Base-by-base conservation (phyloP, 1,140 invertebrate genomes). In the Wiebesia pumilae region DNA sequence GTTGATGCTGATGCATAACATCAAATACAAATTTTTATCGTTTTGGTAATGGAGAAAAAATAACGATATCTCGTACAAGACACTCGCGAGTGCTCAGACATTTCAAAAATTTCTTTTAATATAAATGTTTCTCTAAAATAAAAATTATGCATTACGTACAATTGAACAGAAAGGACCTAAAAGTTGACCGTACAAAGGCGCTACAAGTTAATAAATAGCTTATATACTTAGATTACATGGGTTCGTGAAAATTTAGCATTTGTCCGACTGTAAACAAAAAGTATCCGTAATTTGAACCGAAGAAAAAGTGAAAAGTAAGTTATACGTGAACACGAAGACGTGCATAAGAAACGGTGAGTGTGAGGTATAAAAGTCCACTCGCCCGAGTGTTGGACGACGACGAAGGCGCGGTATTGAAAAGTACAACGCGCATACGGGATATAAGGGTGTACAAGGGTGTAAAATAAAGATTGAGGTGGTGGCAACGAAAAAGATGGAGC, bases 341-440 rank as follows among this genome's bases (percentile, higher is more conserved):
- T 4, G 27, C 21, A 27, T 27, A 33, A 14, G 16, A 54, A 73
- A 58, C 6, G 21, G 58, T 10, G 58, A 67, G 58, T 24, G 38
- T 3, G 73, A 79, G 27, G 51, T 19, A 27, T 33, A 78, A 67
- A 84, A 77, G 73, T 10, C 19, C 38, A 35, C 10, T 78, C 6
- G 71, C 82, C 38, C 69, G 71, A 38, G 54, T 84, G 71, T 78
- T 65, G 73, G 38, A 84, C 38, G 83, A 33, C 54, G 83, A 78
- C 54, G 78, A 84, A 84, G 69, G 65, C 83, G 30, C 71, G 73
- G 35, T 9, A 30, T 38, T 21, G 12, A 75, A 77, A 83, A 75
- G 40, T 67, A 62, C 38, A 69, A 16, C 80, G 27, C 9, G n/a
- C 33, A 54, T 21, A 73, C 33, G n/a, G n/a, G n/a, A n/a, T n/a